Conservation (phyloP, 2,888 invertebrate species). For the Epiblema foenella region DNA sequence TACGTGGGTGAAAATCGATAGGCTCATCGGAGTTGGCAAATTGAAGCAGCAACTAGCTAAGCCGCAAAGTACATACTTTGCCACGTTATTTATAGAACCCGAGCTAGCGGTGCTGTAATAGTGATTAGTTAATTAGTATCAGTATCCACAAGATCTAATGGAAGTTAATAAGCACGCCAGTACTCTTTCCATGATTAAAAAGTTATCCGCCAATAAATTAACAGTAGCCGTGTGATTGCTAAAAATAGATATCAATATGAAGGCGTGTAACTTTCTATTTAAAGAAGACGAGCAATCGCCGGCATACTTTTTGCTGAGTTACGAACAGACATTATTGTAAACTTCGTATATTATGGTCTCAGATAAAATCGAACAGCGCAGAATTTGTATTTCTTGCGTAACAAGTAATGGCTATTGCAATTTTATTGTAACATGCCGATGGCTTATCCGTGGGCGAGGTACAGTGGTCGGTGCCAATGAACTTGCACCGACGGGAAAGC, state of each 20-base stretch:
- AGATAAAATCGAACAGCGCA: conserved; percentile 12
- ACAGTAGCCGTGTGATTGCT: conserved; percentile 52
- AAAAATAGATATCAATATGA: conserved; percentile 69
- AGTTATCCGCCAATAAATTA: conserved; percentile 23
- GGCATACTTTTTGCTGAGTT: conserved; percentile 15
- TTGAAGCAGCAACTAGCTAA: conserved; percentile 28
- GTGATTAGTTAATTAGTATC: conserved; percentile 41
- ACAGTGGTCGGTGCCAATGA: conserved; percentile 72
- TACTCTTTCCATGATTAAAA: conserved; percentile 38
- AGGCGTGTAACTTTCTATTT: conserved; percentile 77
- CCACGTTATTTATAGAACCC: conserved; percentile 40
- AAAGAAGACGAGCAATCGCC: conserved; percentile 50
- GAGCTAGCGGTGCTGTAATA: conserved; percentile 29
- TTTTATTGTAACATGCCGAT: conserved; percentile 71
- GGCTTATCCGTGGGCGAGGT: conserved; percentile 58
- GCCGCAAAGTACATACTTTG: conserved; percentile 25
- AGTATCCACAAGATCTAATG: conserved; percentile 37
- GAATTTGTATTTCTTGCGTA: conserved; percentile 29
- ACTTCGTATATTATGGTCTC: conserved; percentile 8
- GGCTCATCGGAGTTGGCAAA: conserved; percentile 31
- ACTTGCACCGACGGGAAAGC: conserved; percentile 78
- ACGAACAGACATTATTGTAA: conserved; percentile 17
- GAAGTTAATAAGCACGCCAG: conserved; percentile 20
- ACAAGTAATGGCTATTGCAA: conserved; percentile 47
- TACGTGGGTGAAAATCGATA: conserved; percentile 39